Base-by-base conservation (phyloP, 1,140 invertebrate genomes). In the Leptoteleia sp. region DNA sequence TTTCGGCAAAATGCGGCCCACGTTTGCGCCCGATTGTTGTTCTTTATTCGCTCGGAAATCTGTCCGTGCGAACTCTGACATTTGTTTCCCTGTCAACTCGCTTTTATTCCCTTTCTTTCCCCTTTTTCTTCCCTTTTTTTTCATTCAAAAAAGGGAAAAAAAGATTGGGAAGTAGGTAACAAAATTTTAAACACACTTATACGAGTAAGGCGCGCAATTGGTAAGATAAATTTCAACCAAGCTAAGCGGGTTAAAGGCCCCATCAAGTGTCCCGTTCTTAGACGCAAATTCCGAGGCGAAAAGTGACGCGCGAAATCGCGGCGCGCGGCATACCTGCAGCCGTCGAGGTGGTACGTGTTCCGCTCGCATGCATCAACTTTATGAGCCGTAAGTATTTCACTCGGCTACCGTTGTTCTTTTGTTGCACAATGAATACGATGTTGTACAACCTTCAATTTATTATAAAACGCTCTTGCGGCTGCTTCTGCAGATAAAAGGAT, bases 301-400 rank as follows among this genome's bases (percentile, higher is more conserved):
- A 64, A 64, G 25, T 25, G 12, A 15, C 37, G 13, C 35, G 57
- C 57, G 22, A 62, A 62, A 48, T 62, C 40, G 54, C 52, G 13
- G 11, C 31, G 11, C 31, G n/a, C 19, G 25, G 40, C 54, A 16
- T 40, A 35, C 37, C 22, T 35, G 54, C 16, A 6, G 5, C 22
- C 13, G 22, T 22, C 38, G 38, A 43, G 54, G 25, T 29, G 9
- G 11, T 48, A 68, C 65, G 42, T 68, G 65, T 57, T 68, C 35
- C 42, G 33, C 65, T 19, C 65, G 43, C 52, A 68, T 68, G 43
- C 65, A 68, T 68, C 65, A 68, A 48, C 65, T 68, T 68, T 68
- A 68, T 68, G 65, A 57, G 35, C 65, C 52, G 65, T 68, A 68
- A 68, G 65, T 68, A 57, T 57, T 68, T 68, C 65, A 45, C 42